phyloP scores from a whole-genome alignment of 2,797 vertebrate species.

The Lacerta bilineata region DNA sequence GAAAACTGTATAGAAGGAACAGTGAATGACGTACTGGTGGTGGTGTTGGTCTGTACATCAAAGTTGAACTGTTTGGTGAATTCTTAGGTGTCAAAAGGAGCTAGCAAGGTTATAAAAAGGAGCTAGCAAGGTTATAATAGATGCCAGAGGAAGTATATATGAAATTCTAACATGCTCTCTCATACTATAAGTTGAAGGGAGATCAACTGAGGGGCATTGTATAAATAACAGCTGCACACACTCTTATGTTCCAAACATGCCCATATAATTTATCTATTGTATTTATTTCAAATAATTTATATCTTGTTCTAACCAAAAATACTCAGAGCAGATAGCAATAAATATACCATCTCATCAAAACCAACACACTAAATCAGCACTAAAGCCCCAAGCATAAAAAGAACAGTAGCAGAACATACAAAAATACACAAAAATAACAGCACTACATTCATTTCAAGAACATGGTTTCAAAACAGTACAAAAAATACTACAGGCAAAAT shows the following conservation, averaged over 20 bases:
- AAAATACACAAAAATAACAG: background rate
- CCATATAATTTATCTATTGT: background rate
- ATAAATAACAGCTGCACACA: background rate
- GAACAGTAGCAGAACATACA: background rate
- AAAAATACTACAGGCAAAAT: slow-evolving; percentile 17
- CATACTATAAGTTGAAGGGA: background rate
- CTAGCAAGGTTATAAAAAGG: background rate
- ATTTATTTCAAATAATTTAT: background rate
- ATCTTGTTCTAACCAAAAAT: slow-evolving; percentile 4
- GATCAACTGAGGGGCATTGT: background rate
- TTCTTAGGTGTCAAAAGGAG: background rate
- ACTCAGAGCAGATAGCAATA: background rate
- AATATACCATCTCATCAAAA: background rate
- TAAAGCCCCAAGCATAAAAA: background rate
- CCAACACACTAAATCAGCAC: background rate
- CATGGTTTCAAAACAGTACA: background rate
- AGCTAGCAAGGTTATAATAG: background rate
- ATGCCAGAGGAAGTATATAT: background rate
- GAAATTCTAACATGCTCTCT: slow-evolving; percentile 1
- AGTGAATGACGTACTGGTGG: no score
- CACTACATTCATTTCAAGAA: background rate
- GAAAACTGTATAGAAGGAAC: no score
- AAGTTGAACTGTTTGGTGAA: background rate
- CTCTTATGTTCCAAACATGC: background rate
- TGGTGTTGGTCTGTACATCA: no score